Evolutionary conservation across 2,113 vertebrate species (phyloP).

Genomic region (Oncorhynchus tshawytscha): DNA sequence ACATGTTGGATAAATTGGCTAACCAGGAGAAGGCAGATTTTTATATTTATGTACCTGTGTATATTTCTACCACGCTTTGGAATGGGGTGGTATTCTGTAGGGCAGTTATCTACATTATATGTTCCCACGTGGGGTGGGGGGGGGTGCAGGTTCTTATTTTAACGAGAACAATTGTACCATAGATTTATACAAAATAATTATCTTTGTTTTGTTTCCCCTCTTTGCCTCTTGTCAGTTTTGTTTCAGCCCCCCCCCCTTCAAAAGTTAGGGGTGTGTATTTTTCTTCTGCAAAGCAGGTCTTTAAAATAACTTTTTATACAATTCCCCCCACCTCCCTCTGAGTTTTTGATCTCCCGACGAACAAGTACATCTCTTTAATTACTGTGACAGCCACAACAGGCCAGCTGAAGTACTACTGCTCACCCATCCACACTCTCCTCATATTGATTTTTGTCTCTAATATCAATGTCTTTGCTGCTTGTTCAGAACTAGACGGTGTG

Average conservation of each 20-base stretch:
- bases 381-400: conserved; percentile 53
- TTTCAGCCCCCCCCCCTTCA: conserved; percentile 43
- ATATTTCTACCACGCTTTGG: conserved; percentile 71
- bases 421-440: conserved; percentile 43
- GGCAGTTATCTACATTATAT: conserved; percentile 42
- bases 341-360: conserved; percentile 43
- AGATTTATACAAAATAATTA: conserved; percentile 34
- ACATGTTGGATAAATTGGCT: conserved; percentile 48
- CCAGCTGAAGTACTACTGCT: conserved; percentile 53
- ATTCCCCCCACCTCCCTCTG: conserved; percentile 33
- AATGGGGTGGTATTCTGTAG: conserved; percentile 60
- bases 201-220: conserved; percentile 2
- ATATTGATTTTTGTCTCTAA: conserved; percentile 49
- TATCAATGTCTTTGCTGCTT: conserved; percentile 62
- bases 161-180: conserved; percentile 68
- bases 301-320: conserved; percentile 67
- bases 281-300: conserved; percentile 65
- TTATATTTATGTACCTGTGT: conserved; percentile 73
- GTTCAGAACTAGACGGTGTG: conserved; percentile 50
- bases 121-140: conserved; percentile 49
- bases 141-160: conserved; percentile 59
- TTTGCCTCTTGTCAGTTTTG: conserved; percentile 42
- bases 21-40: conserved; percentile 61
- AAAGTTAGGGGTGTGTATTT: conserved; percentile 52
- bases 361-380: conserved; percentile 30